phyloP scores from a whole-genome alignment of 2,888 invertebrate genomes.

The Scrobipalpa atriplicella region DNA sequence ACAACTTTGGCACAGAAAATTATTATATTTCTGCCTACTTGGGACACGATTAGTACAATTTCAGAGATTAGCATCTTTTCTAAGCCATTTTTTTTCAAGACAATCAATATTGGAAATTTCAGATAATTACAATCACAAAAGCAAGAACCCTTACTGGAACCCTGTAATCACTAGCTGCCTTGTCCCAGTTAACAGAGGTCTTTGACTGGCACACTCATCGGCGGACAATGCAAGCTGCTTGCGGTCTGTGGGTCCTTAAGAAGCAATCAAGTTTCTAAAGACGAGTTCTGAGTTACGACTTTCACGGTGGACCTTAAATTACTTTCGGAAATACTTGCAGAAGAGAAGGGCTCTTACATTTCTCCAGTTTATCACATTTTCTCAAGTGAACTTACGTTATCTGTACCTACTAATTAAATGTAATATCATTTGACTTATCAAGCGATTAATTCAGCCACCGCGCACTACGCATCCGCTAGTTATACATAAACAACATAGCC shows the following conservation, averaged over 20 bases:
- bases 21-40: too few relatives aligned
- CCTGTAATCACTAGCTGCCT: not conserved
- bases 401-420: too few relatives aligned
- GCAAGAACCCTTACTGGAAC: not conserved
- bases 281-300: slow-evolving; percentile 1
- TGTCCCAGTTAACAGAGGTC: not conserved
- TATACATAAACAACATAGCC: too few relatives aligned
- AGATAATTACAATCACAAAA: not conserved
- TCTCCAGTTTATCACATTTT: not conserved
- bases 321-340: slow-evolving; percentile 1
- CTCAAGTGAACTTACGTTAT: too few relatives aligned
- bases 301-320: slow-evolving; percentile 6
- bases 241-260: slow-evolving; percentile 6
- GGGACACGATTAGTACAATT: too few relatives aligned
- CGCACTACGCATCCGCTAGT: too few relatives aligned
- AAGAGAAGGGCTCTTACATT: not conserved
- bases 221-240: slow-evolving; percentile 27
- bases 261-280: slow-evolving; percentile 9
- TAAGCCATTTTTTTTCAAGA: too few relatives aligned
- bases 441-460: too few relatives aligned
- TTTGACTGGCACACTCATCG: slow-evolving; percentile 7
- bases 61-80: too few relatives aligned
- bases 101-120: not conserved
- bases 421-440: too few relatives aligned
- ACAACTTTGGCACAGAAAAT: too few relatives aligned